Conservation (phyloP, 2,113 vertebrate genomes). For the Anas platyrhynchos region DNA sequence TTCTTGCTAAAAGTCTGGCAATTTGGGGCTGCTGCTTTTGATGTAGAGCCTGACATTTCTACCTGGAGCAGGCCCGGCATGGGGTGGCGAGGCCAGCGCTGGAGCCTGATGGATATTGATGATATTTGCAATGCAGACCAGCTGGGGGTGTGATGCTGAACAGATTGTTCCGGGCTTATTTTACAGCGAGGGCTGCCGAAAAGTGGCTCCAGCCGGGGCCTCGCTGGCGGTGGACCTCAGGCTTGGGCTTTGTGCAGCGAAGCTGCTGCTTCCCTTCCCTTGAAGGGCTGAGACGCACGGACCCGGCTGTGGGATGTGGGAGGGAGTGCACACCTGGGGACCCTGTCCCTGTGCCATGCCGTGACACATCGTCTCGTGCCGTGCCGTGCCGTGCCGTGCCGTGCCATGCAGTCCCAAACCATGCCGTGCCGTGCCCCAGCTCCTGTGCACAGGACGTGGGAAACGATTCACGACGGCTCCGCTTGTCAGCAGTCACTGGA, state of each 20-base stretch:
- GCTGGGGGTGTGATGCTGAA: neutral
- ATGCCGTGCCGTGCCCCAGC: accelerated
- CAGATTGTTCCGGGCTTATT: neutral
- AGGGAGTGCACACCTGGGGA: no score
- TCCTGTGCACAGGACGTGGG: accelerated
- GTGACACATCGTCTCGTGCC: no score
- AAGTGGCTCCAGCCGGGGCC: neutral
- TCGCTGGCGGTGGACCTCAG: no score
- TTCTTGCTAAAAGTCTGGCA: slow-evolving; percentile 1
- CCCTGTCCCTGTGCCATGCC: neutral
- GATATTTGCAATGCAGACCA: neutral
- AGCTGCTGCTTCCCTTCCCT: no score
- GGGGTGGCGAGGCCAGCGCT: neutral
- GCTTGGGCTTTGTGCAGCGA: no score
- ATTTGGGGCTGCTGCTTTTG: slow-evolving; percentile 48
- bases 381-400: accelerated
- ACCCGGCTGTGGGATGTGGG: no score
- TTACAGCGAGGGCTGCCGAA: neutral
- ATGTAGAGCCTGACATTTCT: slow-evolving; percentile 65
- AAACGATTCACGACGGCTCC: accelerated
- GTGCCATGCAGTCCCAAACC: accelerated
- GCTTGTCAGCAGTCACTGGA: neutral
- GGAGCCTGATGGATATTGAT: neutral
- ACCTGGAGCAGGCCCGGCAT: neutral
- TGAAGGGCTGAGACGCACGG: no score